Percentiles rank a stretch among this genome's conserved stretches.
Evolutionary conservation across 1,140 invertebrate species (phyloP).

Genomic region (Drosophila mayri): DNA sequence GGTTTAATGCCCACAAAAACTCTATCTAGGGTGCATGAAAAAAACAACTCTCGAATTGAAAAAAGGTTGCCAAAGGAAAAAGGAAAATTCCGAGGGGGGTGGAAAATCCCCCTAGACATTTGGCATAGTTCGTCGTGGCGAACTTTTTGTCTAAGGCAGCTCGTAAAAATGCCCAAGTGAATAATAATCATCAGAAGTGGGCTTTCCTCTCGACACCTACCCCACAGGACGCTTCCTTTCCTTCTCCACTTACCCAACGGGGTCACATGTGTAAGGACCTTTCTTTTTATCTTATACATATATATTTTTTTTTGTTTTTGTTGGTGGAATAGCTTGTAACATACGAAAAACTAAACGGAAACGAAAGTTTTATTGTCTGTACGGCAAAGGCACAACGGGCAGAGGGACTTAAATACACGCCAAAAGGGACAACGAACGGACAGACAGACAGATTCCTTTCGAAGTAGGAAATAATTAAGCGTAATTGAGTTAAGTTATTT

Average conservation of each 20-base stretch:
- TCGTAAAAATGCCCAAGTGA: slow-evolving; percentile 84
- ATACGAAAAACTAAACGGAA: slow-evolving; percentile 69
- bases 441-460: slow-evolving; percentile 65
- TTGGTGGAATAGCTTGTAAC: slow-evolving; percentile 24
- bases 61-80: not conserved
- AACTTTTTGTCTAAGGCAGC: slow-evolving; percentile 81
- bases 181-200: slow-evolving; percentile 82
- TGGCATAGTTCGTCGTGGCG: slow-evolving; percentile 68
- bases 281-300: slow-evolving; percentile 2
- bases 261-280: slow-evolving; percentile 59
- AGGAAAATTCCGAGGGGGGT: not conserved
- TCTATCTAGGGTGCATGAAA: not conserved
- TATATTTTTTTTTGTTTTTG: not conserved
- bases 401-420: slow-evolving; percentile 29
- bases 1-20: not conserved
- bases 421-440: slow-evolving; percentile 37
- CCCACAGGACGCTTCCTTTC: not conserved
- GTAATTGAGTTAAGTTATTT: slow-evolving; percentile 84
- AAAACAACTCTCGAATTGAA: not conserved
- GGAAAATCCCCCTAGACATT: slow-evolving; percentile 64
- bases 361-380: slow-evolving; percentile 80
- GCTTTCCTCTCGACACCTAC: slow-evolving; percentile 35
- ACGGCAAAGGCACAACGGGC: slow-evolving; percentile 43
- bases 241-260: slow-evolving; percentile 19
- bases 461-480: slow-evolving; percentile 84